Evolutionary conservation across 2,888 invertebrate species (phyloP).

Genomic region (Drosophila birchii): DNA sequence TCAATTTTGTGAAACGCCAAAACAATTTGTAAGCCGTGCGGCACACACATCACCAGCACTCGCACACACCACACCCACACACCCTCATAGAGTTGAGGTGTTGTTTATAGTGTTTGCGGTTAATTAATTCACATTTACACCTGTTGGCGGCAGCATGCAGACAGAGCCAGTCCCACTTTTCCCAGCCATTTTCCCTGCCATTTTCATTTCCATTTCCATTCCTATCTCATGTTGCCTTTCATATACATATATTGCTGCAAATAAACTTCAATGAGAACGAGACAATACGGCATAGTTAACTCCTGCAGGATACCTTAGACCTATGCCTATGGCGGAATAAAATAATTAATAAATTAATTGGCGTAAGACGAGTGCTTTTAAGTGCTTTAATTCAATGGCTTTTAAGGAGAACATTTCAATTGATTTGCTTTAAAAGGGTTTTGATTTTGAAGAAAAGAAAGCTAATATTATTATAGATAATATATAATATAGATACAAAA

Average conservation of each 20-base stretch:
- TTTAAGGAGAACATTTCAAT: not conserved
- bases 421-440: not conserved
- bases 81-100: slow-evolving; percentile 50
- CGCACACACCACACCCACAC: slow-evolving; percentile 5
- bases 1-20: slow-evolving; percentile 71
- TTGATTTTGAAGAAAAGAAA: not conserved
- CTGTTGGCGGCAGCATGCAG: slow-evolving; percentile 75
- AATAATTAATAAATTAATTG: slow-evolving; percentile 8
- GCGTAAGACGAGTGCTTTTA: slow-evolving; percentile 1
- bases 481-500: not conserved
- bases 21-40: slow-evolving; percentile 68
- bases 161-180: slow-evolving; percentile 27
- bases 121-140: slow-evolving; percentile 85
- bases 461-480: not conserved
- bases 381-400: not conserved
- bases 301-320: slow-evolving; percentile 16
- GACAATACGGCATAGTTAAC: slow-evolving; percentile 54
- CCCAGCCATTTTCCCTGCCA: slow-evolving; percentile 23
- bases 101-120: slow-evolving; percentile 83
- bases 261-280: slow-evolving; percentile 66
- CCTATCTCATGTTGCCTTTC: slow-evolving; percentile 63
- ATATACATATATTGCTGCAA: slow-evolving; percentile 81
- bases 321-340: slow-evolving; percentile 2
- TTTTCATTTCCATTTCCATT: slow-evolving; percentile 56
- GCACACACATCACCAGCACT: slow-evolving; percentile 25